Evolutionary conservation across 2,888 invertebrate species (phyloP), one percentile per base, ranked within the genome.

Genomic region (Cheilosia vulpina): DNA sequence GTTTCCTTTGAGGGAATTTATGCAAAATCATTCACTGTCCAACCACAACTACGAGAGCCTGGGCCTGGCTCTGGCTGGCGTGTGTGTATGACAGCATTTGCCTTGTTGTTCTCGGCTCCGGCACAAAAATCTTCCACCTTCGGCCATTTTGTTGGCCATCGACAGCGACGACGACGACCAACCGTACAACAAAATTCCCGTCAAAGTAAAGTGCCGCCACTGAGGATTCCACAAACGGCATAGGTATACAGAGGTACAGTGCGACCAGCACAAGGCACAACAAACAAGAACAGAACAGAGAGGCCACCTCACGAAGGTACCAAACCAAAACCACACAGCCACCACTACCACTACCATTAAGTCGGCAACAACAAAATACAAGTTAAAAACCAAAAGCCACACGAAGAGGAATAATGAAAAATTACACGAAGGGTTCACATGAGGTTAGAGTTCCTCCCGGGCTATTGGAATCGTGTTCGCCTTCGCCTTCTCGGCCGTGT

Each of bases 81-180:
- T 79, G 76, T 66, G 52, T 52, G 57, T 43, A 50, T 65, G 73
- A 63, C 66, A 66, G 66, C 79, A 55, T 79, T 84, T 60, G 80
- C 72, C 63, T 80, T 80, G 76, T 84, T 78, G 68, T n/a, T 27
- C 63, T 11, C 47, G 55, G 43, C 50, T 50, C 41, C 55, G 60
- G 60, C 58, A 69, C 58, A 34, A 76, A 85, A 77, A 85, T 43
- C 71, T 58, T 79, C 65, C 21, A 81, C 76, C 80, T 85, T 76
- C 85, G 85, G 85, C 85, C 85, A 85, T 85, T 85, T 85, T 85
- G 85, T 85, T 85, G 72, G 76, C 76, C 68, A 77, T 72, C 85
- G 68, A 73, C 71, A 73, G 19, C 78, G 15, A 62, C 77, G 50
- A 65, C 66, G 45, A 82, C 85, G 81, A 80, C 80, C 85, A 85